phyloP scores from a whole-genome alignment of 2,888 invertebrate species.

The Neoscelio sp. region DNA sequence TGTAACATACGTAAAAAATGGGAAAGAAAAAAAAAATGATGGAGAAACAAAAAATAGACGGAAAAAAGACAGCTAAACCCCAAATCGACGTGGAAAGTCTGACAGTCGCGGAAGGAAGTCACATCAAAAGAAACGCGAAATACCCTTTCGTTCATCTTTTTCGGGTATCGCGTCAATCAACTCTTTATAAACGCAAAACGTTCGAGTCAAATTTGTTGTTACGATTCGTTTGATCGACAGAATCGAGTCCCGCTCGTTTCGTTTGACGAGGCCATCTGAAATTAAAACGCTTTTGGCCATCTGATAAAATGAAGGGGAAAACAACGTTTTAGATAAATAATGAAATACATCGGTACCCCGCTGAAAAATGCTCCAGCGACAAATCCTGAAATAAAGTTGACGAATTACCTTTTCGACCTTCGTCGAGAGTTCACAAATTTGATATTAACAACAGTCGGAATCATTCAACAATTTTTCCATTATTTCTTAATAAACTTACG shows the following conservation, averaged over 20 bases:
- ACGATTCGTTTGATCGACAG: conserved; percentile 68
- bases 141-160: conserved; percentile 58
- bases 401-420: conserved; percentile 48
- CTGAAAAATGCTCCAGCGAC: conserved; percentile 31
- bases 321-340: conserved; percentile 63
- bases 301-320: conserved; percentile 56
- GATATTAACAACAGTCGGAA: conserved; percentile 17
- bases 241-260: conserved; percentile 66
- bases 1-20: conserved; percentile 19
- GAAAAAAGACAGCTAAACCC: conserved; percentile 34
- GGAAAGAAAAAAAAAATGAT: neutral
- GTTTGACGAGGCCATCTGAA: conserved; percentile 67
- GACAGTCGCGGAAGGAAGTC: conserved; percentile 62
- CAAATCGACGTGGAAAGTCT: conserved; percentile 54
- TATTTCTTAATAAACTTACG: too few species aligned
- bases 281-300: conserved; percentile 66
- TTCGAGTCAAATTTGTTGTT: conserved; percentile 67
- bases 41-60: neutral
- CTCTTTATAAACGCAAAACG: conserved; percentile 63
- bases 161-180: conserved; percentile 64
- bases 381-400: conserved; percentile 39
- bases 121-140: conserved; percentile 63
- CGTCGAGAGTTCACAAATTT: conserved; percentile 14
- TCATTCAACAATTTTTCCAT: too few species aligned
- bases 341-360: conserved; percentile 58